Evolutionary conservation across 2,797 vertebrate genomes (phyloP).

Genomic region (Neoniphon sammara): DNA sequence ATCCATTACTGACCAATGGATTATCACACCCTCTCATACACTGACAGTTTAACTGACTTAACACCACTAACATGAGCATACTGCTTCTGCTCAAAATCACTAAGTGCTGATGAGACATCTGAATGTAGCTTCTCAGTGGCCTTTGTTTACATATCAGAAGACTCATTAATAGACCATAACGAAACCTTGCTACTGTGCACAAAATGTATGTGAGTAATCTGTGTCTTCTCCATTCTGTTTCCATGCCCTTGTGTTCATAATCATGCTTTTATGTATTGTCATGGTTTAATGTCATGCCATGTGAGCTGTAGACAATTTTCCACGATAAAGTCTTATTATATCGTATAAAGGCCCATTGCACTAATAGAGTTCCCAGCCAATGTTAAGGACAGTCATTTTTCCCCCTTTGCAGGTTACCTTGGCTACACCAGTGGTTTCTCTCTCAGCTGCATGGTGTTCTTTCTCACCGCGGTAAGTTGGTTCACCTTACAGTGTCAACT

Average conservation of each 20-base stretch:
- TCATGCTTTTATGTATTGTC: too few species aligned
- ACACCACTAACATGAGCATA: constrained; percentile 1
- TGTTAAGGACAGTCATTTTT: neutral
- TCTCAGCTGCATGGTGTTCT: constrained; percentile 99
- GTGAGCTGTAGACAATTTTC: too few species aligned
- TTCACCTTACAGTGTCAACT: constrained; percentile 30
- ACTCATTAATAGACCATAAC: constrained; percentile 14
- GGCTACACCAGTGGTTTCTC: constrained; percentile 98
- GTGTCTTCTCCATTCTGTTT: too few species aligned
- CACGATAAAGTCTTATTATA: too few species aligned
- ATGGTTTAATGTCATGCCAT: too few species aligned
- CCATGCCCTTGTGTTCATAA: too few species aligned
- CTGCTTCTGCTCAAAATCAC: neutral
- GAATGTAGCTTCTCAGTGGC: constrained; percentile 7
- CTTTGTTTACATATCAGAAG: neutral
- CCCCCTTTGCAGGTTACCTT: constrained; percentile 89
- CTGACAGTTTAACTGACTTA: constrained; percentile 14
- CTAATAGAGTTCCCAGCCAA: neutral
- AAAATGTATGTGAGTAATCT: constrained; percentile 11
- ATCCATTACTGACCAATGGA: constrained; percentile 19
- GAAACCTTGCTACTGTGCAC: constrained; percentile 6
- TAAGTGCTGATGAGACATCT: constrained; percentile 9
- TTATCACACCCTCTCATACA: constrained; percentile 5
- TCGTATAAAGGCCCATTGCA: neutral
- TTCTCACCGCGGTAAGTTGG: constrained; percentile 91